These are phyloP conservation scores for Euborellia annulipes DNA, from an alignment of 1,140 invertebrate genomes.

Conservation along the genomic window DNA sequence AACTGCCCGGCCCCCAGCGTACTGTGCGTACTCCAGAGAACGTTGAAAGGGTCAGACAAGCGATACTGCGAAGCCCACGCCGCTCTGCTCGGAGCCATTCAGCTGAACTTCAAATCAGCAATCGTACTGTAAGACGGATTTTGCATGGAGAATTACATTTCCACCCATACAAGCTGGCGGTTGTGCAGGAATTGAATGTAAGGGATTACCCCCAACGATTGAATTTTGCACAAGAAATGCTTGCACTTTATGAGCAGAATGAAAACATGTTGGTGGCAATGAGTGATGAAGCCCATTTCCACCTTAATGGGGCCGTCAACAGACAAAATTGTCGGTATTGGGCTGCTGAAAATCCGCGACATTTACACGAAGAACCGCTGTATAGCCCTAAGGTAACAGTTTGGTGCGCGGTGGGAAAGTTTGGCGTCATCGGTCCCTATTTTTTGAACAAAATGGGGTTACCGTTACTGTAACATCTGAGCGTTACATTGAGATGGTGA, in stretches of 20 bases:
- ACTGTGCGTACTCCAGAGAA: slow-evolving; percentile 5
- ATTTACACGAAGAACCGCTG: slow-evolving; percentile 7
- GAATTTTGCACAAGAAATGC: background rate
- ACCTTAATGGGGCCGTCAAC: slow-evolving; percentile 10
- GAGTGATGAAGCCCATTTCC: slow-evolving; percentile 12
- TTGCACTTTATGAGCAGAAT: background rate
- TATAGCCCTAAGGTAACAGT: slow-evolving; percentile 1
- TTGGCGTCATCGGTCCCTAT: background rate
- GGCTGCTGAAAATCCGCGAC: slow-evolving; percentile 7
- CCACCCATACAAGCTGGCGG: slow-evolving; percentile 11
- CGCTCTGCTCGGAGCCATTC: slow-evolving; percentile 10
- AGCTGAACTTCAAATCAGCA: slow-evolving; percentile 8
- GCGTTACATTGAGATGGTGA: background rate
- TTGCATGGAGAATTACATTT: slow-evolving; percentile 10
- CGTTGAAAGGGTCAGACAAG: slow-evolving; percentile 4
- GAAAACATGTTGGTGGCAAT: background rate
- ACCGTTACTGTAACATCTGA: background rate
- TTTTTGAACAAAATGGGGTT: background rate
- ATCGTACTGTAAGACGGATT: slow-evolving; percentile 9
- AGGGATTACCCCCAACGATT: too few relatives aligned
- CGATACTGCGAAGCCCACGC: slow-evolving; percentile 9
- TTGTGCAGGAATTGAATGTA: slow-evolving; percentile 9
- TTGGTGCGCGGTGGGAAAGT: too few relatives aligned
- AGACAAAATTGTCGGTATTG: slow-evolving; percentile 9
- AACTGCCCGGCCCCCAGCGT: too few relatives aligned